A percentile compares a stretch with the other conserved stretches of the same genome.
phyloP scores from a whole-genome alignment of 2,113 vertebrate genomes.

The Hoplias malabaricus region DNA sequence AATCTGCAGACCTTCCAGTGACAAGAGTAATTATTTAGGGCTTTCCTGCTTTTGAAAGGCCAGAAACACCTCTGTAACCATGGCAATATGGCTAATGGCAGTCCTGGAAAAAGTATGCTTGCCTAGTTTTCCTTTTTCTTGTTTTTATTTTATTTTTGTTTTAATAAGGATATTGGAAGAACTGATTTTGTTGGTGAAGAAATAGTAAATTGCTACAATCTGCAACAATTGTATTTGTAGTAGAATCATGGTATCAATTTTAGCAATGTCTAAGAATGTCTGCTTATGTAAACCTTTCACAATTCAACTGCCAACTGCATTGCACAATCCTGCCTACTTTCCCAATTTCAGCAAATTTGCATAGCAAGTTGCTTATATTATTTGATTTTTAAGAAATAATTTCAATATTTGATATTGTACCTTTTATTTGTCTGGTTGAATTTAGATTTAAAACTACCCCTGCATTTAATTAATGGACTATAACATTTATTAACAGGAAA shows the following conservation, averaged over 20 bases:
- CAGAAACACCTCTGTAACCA: no score
- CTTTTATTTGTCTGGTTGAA: not conserved
- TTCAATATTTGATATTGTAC: not conserved
- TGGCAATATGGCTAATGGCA: no score
- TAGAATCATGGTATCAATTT: not conserved
- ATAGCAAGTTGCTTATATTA: not conserved
- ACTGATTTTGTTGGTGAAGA: not conserved
- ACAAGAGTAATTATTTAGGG: no score
- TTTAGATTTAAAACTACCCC: not conserved
- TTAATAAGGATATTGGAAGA: not conserved
- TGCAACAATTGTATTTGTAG: not conserved
- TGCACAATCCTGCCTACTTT: not conserved
- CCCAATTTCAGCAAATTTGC: not conserved
- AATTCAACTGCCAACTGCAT: not conserved
- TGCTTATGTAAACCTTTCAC: not conserved
- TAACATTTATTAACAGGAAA: no score
- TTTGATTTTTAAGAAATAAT: not conserved
- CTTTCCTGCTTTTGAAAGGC: no score
- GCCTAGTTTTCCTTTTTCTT: no score
- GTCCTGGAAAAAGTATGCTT: no score
- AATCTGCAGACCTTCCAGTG: no score
- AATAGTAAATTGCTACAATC: not conserved
- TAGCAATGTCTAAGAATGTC: not conserved
- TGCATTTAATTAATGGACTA: not conserved
- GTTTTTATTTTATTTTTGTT: slow-evolving; percentile 3